Percentiles rank a stretch among this genome's conserved stretches.
Evolutionary conservation across 1,140 invertebrate species (phyloP).

Genomic region (Saccostrea glomerata): DNA sequence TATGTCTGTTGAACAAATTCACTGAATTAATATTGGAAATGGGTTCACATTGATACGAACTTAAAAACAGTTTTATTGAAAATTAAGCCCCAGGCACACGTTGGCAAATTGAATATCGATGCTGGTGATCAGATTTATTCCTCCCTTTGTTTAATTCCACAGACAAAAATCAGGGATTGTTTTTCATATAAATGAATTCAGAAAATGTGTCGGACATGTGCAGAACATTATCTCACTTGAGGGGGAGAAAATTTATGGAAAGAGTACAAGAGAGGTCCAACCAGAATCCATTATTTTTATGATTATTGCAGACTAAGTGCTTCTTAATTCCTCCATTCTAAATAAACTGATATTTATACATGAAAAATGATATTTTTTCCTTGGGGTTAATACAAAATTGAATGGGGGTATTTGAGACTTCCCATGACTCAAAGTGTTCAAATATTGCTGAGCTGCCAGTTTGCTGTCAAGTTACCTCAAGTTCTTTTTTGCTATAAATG

Average conservation of each 20-base stretch:
- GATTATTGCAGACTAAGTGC: conserved; percentile 10
- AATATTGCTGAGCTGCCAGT: background rate
- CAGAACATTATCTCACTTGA: background rate
- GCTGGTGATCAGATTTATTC: conserved; percentile 12
- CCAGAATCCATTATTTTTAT: background rate
- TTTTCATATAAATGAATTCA: background rate
- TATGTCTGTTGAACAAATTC: background rate
- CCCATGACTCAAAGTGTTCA: background rate
- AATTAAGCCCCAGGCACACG: background rate
- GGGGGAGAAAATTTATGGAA: background rate
- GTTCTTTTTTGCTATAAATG: background rate
- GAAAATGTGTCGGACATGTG: conserved; percentile 17
- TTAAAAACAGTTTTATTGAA: conserved; percentile 25
- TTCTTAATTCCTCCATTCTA: background rate
- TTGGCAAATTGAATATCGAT: conserved; percentile 1
- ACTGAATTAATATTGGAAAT: conserved; percentile 21
- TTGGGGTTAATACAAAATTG: background rate
- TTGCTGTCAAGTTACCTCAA: background rate
- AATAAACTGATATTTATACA: conserved; percentile 5
- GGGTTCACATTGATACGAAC: background rate
- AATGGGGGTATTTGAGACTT: background rate
- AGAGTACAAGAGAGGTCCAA: background rate
- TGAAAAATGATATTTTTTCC: background rate
- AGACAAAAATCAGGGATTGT: conserved; percentile 1
- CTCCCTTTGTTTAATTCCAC: background rate